phyloP scores from a whole-genome alignment of 2,888 invertebrate genomes.

The Eretmocerus hayati region DNA sequence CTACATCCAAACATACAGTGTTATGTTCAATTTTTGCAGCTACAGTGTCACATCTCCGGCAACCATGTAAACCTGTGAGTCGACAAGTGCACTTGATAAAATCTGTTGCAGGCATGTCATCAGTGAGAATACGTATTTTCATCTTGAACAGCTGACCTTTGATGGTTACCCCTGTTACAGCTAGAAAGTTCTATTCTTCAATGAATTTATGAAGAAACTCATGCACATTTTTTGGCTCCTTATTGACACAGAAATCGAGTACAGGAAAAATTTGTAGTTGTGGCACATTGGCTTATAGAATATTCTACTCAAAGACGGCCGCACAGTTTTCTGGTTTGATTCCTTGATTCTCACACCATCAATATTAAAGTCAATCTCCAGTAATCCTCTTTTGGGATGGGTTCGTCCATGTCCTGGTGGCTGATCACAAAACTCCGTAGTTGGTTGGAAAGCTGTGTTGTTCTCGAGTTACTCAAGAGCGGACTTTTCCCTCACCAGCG shows the following conservation, averaged over 20 bases:
- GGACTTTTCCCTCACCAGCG: too few species aligned
- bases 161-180: too few species aligned
- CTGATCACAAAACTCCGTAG: too few species aligned
- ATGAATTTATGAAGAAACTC: conserved; percentile 21
- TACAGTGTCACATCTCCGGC: background rate
- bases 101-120: conserved; percentile 18
- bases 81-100: background rate
- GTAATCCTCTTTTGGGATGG: background rate
- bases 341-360: conserved; percentile 21
- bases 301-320: conserved; percentile 23
- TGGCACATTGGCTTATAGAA: conserved; percentile 10
- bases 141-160: background rate
- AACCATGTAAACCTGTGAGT: conserved; percentile 1
- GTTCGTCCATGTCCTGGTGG: too few species aligned
- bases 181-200: conserved; percentile 23
- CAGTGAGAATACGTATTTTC: conserved; percentile 15
- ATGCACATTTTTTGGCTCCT: conserved; percentile 18
- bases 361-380: conserved; percentile 23
- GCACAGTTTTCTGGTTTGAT: conserved; percentile 17
- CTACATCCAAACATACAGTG: background rate
- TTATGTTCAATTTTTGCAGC: background rate
- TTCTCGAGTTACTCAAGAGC: too few species aligned
- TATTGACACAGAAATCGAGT: conserved; percentile 19
- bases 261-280: conserved; percentile 22
- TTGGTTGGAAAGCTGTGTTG: too few species aligned